These are phyloP conservation scores for Pipistrellus pipistrellus DNA, from an alignment of 2,797 vertebrate species.

Conservation along the genomic window DNA sequence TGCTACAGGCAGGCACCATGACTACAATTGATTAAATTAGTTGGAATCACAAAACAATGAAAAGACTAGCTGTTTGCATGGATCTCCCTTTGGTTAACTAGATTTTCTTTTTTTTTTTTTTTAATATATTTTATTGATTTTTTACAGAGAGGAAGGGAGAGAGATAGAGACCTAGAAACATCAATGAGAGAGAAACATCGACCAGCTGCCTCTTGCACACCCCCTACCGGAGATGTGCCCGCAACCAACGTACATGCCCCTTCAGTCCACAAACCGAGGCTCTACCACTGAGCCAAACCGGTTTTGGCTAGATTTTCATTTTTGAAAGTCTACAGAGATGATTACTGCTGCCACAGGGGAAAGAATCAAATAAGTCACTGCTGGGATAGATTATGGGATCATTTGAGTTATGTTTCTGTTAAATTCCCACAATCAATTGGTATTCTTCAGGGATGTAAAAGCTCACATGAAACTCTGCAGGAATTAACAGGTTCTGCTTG, in stretches of 20 bases:
- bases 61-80: conserved; percentile 40
- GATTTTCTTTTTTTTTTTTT: conserved; percentile 60
- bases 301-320: conserved; percentile 30
- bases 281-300: too few relatives aligned
- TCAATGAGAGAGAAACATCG: too few relatives aligned
- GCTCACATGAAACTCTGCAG: conserved; percentile 49
- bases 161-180: too few relatives aligned
- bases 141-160: too few relatives aligned
- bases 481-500: conserved; percentile 68
- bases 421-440: conserved; percentile 49
- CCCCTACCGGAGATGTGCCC: too few relatives aligned
- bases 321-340: conserved; percentile 55
- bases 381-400: conserved; percentile 39
- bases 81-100: conserved; percentile 58
- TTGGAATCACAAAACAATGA: background rate
- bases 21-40: conserved; percentile 58
- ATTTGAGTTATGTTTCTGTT: conserved; percentile 59
- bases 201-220: too few relatives aligned
- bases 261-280: too few relatives aligned
- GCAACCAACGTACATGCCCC: too few relatives aligned
- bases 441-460: conserved; percentile 68
- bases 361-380: conserved; percentile 37
- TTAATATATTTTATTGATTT: too few relatives aligned
- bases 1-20: background rate
- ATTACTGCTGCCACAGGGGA: background rate